A percentile compares a stretch with the other conserved stretches of the same genome.
Conservation (phyloP, 2,797 vertebrate genomes). For the Falco columbarius region DNA sequence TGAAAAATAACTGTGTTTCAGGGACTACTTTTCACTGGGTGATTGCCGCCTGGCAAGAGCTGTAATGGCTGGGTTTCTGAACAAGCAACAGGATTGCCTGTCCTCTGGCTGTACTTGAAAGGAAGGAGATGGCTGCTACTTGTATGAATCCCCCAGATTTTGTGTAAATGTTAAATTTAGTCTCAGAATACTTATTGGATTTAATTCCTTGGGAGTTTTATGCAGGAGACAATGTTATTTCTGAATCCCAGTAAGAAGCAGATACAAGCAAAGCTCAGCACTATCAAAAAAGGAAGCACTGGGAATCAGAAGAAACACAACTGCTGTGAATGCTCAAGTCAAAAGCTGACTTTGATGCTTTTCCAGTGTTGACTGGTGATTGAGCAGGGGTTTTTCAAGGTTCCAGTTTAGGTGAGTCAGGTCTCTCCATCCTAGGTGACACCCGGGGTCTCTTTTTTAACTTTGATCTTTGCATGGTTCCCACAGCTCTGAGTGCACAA, state of each 20-base stretch:
- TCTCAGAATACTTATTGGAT: neutral
- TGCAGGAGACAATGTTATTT: neutral
- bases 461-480: neutral
- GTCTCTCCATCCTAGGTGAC: neutral
- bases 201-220: neutral
- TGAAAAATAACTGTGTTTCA: neutral
- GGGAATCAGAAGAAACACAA: neutral
- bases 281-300: neutral
- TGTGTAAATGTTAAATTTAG: neutral
- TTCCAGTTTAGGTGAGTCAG: neutral
- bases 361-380: neutral
- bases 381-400: neutral
- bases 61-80: neutral
- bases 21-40: neutral
- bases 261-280: neutral
- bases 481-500: neutral
- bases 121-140: neutral
- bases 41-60: rapidly evolving
- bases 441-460: neutral
- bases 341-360: neutral
- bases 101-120: neutral
- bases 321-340: neutral
- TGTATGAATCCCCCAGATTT: neutral
- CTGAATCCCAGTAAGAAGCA: neutral
- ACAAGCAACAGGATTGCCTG: neutral